Conservation (phyloP, 2,888 invertebrate species). For the Hermaeophaga mercurialis region DNA sequence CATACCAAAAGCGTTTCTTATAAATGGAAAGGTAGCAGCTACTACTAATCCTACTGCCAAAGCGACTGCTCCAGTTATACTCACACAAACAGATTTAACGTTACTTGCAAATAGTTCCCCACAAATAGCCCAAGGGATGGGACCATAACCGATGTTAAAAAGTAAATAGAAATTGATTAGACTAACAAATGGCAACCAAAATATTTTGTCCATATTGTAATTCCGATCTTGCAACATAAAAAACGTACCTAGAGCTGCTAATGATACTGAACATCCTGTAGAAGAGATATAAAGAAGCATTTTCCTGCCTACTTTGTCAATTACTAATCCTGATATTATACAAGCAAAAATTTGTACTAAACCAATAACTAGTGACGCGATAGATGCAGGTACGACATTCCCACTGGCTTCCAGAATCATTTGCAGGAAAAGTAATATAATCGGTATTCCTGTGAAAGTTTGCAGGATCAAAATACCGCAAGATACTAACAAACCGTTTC, state of each 20-base stretch:
- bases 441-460: constrained; percentile 67
- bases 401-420: constrained; percentile 64
- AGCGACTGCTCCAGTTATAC: constrained; percentile 25
- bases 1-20: constrained; percentile 24
- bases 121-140: constrained; percentile 80
- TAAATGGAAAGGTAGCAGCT: constrained; percentile 34
- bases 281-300: constrained; percentile 72
- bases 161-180: constrained; percentile 72
- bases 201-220: constrained; percentile 52
- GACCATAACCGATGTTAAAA: constrained; percentile 73
- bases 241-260: constrained; percentile 72
- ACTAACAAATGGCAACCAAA: constrained; percentile 72
- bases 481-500: constrained; percentile 52
- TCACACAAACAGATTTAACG: constrained; percentile 69
- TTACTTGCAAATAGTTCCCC: constrained; percentile 81
- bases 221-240: constrained; percentile 54
- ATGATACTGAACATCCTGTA: constrained; percentile 65
- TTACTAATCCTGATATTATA: constrained; percentile 70
- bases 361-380: constrained; percentile 77
- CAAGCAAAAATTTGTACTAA: constrained; percentile 74
- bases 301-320: constrained; percentile 75
- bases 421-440: constrained; percentile 76
- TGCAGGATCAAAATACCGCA: constrained; percentile 46
- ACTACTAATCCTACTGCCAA: constrained; percentile 31
- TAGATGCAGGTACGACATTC: constrained; percentile 58